A percentile compares a stretch with the other conserved stretches of the same genome.
phyloP scores from a whole-genome alignment of 2,797 vertebrate species.

The Cirrhinus molitorella region DNA sequence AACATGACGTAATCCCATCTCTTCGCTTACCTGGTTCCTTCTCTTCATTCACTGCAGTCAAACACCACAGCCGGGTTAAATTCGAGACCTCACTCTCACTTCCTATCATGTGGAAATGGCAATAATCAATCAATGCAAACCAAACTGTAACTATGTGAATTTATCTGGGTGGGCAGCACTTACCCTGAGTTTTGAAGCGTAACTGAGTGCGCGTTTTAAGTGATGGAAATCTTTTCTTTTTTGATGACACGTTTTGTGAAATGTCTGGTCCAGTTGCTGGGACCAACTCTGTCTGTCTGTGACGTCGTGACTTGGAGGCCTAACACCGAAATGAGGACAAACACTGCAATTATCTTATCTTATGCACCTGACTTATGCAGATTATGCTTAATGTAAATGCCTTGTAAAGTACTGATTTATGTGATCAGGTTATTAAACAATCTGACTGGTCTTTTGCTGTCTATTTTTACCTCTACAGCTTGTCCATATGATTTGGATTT shows the following conservation, averaged over 20 bases:
- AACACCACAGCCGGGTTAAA: slow-evolving; percentile 62
- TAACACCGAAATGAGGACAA: slow-evolving; percentile 60
- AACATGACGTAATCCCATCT: not conserved
- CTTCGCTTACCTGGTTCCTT: slow-evolving; percentile 64
- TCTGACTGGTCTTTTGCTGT: not conserved
- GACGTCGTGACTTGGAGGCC: slow-evolving; percentile 83
- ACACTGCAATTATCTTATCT: not conserved
- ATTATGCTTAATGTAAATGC: not conserved
- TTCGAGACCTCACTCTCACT: slow-evolving; percentile 56
- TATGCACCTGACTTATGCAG: not conserved
- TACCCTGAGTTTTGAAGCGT: slow-evolving; percentile 64
- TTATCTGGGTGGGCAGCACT: not conserved
- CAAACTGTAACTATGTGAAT: not conserved
- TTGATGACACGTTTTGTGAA: fast-evolving
- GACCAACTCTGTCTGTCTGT: slow-evolving; percentile 75
- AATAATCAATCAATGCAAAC: not conserved
- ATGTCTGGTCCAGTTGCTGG: slow-evolving; percentile 3
- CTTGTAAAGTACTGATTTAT: not conserved
- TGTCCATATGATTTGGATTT: slow-evolving; percentile 87
- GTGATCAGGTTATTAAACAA: not conserved
- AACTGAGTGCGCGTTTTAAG: slow-evolving; percentile 70
- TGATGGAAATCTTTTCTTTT: slow-evolving; percentile 48
- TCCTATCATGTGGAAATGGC: slow-evolving; percentile 59
- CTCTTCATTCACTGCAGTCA: slow-evolving; percentile 67
- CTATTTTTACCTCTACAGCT: slow-evolving; percentile 79